These are phyloP conservation scores for Graptemys geographica DNA, from an alignment of 2,797 vertebrate genomes.

Conservation along the genomic window DNA sequence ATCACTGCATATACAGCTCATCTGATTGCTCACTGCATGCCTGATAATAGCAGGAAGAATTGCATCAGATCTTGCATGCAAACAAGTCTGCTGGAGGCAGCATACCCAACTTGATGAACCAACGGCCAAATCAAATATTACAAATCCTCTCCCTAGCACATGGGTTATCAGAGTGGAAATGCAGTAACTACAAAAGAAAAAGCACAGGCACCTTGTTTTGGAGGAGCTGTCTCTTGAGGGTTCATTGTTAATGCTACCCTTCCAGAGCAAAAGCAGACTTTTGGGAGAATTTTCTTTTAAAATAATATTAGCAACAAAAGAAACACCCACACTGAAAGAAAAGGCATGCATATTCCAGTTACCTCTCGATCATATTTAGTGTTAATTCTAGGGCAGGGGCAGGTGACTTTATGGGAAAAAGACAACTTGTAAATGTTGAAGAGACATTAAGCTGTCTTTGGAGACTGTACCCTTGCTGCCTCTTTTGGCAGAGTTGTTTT, in stretches of 20 bases:
- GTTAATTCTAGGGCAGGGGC: not conserved
- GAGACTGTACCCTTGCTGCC: not conserved
- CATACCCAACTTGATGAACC: not conserved
- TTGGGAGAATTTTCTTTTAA: not conserved
- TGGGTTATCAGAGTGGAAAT: conserved; percentile 15
- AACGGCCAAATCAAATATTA: not conserved
- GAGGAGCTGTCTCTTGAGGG: not conserved
- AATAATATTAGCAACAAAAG: not conserved
- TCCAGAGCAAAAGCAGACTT: not conserved
- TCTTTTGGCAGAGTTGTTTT: not conserved
- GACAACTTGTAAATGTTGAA: not conserved
- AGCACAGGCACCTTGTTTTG: not conserved
- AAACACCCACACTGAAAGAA: not conserved
- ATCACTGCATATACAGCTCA: not conserved
- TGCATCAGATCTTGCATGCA: not conserved
- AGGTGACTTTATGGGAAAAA: not conserved
- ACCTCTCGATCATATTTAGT: not conserved
- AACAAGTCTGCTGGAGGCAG: not conserved
- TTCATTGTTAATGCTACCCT: not conserved
- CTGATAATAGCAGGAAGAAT: not conserved
- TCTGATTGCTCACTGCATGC: not conserved
- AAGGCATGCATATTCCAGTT: not conserved
- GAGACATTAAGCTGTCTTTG: not conserved
- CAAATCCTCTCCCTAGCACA: conserved; percentile 21
- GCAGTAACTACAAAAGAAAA: conserved; percentile 9